Base-by-base conservation (phyloP, 2,113 vertebrate species). In the Hypanus sabinus region DNA sequence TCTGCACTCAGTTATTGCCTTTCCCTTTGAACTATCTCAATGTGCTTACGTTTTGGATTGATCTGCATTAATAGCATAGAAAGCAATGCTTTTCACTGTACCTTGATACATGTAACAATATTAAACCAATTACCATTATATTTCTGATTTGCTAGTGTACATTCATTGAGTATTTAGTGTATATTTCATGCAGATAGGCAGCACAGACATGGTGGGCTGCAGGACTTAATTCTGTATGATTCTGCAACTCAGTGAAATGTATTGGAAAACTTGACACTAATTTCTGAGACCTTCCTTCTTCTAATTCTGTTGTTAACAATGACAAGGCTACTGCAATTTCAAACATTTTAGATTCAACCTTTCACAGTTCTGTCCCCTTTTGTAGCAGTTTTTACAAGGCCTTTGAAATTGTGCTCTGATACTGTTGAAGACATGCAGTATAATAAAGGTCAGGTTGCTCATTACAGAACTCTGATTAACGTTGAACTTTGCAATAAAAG, bases 401-500 rank as follows among this genome's bases (percentile, higher is more conserved):
- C 85, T 65, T 16, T 88, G 57, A 88, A 88, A 88, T 88, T 30
- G 83, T 88, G 6, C 30, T 90, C 0, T 6, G 16, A 20, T 33
- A 36, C 60, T 65, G 85, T 90, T 20, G 30, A n/a, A 90, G 30
- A 33, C 0, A 36, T 68, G n/a, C 5, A 9, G 85, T n/a, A 33
- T 68, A 90, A 65, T 33, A 65, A 88, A 90, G 85, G 85, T 33
- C 85, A 90, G 16, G 14, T 2, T 65, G 85, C 85, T 90, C 85
- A 90, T 90, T 90, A 20, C 27, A 30, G 83, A 87, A 24, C 55
- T 60, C 83, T 33, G 60, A 90, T 90, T 90, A 62, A 90, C 33
- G 60, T 90, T 90, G 85, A 90, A 90, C 85, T 90, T 90, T 65
- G 85, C 14, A 90, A 65, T 90, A 7, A 90, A 88, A 90, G 30